Evolutionary conservation across 2,888 invertebrate species (phyloP), one percentile per base, ranked within the genome.

Genomic region (Eudemis profundana): DNA sequence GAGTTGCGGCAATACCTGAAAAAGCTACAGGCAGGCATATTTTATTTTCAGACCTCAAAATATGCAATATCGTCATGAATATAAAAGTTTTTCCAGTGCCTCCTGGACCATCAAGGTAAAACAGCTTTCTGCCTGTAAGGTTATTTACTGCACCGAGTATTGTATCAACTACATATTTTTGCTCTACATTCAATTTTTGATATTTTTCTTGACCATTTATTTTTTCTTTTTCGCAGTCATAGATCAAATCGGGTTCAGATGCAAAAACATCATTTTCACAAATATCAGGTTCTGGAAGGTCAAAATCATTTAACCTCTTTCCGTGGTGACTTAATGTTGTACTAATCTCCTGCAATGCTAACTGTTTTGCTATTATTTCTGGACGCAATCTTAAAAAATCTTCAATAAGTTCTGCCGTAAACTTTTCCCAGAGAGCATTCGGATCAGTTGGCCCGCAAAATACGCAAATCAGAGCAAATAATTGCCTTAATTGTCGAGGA

Each of bases 391-490:
- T 69, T 69, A 63, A 66, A 66, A 49, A 27, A 57, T 64, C 61
- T 64, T 67, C 61, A 36, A 66, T 65, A 65, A 67, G 7, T 1
- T 40, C 4, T 15, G 40, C 1, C 7, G 3, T 4, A 40, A 40
- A 17, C 7, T 40, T 40, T 40, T 40, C 40, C 67, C 62, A 67
- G 60, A 69, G 61, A 59, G 57, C 64, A 61, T 61, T 67, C 54
- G 65, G 65, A 64, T 67, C 61, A 65, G 64, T 61, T 40, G 15
- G 15, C 5, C 5, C 40, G 65, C 66, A 67, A 70, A 67, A 67
- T 56, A 67, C 59, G 59, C 64, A 69, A 61, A 69, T 67, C 56
- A 67, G 54, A 29, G 63, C 69, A 66, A 69, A 70, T 53, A 70
- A 59, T 53, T 68, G 66, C 68, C 70, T 51, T 63, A 69, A 61